Percentiles rank a stretch among this genome's conserved stretches.
phyloP scores from a whole-genome alignment of 1,140 invertebrate genomes.

The Dendrolimus punctatus region DNA sequence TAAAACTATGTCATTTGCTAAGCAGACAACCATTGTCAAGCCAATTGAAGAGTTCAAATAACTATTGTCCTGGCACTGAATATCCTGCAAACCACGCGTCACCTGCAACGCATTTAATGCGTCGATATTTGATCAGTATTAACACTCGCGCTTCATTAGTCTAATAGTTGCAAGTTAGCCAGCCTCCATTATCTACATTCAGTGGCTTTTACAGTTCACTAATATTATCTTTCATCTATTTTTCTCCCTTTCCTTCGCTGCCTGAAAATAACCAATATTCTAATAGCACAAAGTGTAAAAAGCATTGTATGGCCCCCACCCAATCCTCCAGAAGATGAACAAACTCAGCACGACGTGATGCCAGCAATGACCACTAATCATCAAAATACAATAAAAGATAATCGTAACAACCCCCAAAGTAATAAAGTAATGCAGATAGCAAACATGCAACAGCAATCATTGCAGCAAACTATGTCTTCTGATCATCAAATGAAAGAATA shows the following conservation, averaged over 20 bases:
- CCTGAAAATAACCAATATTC: slow-evolving; percentile 27
- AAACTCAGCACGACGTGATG: slow-evolving; percentile 30
- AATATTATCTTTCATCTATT: slow-evolving; percentile 55
- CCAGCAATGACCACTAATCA: slow-evolving; percentile 21
- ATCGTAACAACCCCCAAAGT: too few species aligned
- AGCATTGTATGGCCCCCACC: slow-evolving; percentile 78
- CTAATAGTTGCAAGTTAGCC: slow-evolving; percentile 15
- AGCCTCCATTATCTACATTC: slow-evolving; percentile 17
- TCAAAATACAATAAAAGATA: slow-evolving; percentile 11
- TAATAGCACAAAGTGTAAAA: slow-evolving; percentile 70
- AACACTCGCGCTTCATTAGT: slow-evolving; percentile 31
- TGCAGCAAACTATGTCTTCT: slow-evolving; percentile 28
- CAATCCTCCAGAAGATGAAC: slow-evolving; percentile 62
- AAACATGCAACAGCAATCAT: slow-evolving; percentile 23
- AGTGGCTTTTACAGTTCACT: slow-evolving; percentile 40
- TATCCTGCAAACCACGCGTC: slow-evolving; percentile 24
- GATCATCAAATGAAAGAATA: slow-evolving; percentile 35
- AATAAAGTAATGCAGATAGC: neutral
- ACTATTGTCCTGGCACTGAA: slow-evolving; percentile 35
- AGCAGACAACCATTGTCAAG: slow-evolving; percentile 33
- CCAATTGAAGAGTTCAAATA: slow-evolving; percentile 35
- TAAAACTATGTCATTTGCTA: slow-evolving; percentile 39
- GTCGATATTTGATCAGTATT: slow-evolving; percentile 18
- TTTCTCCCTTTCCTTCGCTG: slow-evolving; percentile 38
- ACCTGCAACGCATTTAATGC: slow-evolving; percentile 16